Conservation (phyloP, 1,140 invertebrate genomes). For the Sitophilus oryzae region DNA sequence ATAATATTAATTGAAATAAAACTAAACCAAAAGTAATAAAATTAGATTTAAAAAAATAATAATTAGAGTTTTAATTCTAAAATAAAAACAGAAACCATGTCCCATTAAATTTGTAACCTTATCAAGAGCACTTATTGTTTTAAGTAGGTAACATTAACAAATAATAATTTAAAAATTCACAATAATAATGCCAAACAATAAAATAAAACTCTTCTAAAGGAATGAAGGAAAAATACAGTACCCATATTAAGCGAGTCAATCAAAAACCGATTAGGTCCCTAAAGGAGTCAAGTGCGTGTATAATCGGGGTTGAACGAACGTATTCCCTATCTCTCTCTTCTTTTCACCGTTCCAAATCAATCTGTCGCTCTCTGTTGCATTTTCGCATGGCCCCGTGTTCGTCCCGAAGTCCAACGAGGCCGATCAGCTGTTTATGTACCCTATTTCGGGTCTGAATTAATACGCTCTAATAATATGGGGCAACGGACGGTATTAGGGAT, state of each 20-base stretch:
- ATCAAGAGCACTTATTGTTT: too few relatives aligned
- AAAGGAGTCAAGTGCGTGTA: constrained; percentile 43
- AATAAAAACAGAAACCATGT: too few relatives aligned
- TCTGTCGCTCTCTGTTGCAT: constrained; percentile 13
- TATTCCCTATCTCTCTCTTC: constrained; percentile 16
- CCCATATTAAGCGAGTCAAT: constrained; percentile 16
- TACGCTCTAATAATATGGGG: too few relatives aligned
- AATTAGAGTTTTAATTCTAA: too few relatives aligned
- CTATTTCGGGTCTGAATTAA: constrained; percentile 37
- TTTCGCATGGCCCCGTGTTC: constrained; percentile 27
- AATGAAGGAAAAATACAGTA: constrained; percentile 14
- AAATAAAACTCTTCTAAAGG: not conserved
- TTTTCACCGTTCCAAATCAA: constrained; percentile 1
- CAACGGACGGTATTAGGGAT: too few relatives aligned
- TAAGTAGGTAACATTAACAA: too few relatives aligned
- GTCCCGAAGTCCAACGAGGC: constrained; percentile 34
- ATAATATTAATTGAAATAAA: too few relatives aligned
- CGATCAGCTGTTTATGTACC: constrained; percentile 42
- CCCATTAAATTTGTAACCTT: too few relatives aligned
- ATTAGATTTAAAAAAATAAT: too few relatives aligned
- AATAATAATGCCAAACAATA: too few relatives aligned
- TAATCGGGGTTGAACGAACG: constrained; percentile 44
- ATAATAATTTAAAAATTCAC: too few relatives aligned
- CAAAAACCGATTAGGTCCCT: not conserved
- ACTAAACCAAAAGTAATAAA: too few relatives aligned